A percentile compares a stretch with the other conserved stretches of the same genome.
Evolutionary conservation across 2,113 vertebrate species (phyloP).

Genomic region (Triplophysa rosa): DNA sequence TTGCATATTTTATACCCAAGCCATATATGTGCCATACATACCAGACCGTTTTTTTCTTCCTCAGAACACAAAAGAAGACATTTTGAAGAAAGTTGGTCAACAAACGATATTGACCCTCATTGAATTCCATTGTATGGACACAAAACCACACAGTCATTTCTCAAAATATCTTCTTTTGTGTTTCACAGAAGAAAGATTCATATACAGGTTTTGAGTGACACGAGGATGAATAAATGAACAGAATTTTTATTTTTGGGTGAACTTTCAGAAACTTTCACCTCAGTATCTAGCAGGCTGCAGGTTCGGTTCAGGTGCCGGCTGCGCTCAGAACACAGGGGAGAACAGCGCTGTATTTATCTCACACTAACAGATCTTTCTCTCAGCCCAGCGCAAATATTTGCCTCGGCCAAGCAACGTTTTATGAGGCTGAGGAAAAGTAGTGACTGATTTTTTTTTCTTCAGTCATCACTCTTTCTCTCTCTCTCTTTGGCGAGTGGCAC

Average conservation of each 20-base stretch:
- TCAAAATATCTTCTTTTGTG: no score
- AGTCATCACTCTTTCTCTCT: slow-evolving; percentile 3
- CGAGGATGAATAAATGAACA: no score
- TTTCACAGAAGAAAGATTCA: no score
- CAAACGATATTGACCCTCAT: no score
- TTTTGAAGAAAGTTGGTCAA: no score
- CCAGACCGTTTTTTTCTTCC: no score
- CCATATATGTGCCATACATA: no score
- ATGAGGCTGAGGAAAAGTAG: slow-evolving; percentile 15
- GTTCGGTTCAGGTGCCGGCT: slow-evolving; percentile 1
- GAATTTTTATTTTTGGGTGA: no score
- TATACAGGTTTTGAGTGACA: no score
- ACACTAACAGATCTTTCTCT: slow-evolving; percentile 35
- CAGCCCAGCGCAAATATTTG: slow-evolving; percentile 52
- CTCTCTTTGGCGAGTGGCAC: not conserved
- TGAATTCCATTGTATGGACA: no score
- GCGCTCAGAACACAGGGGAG: not conserved
- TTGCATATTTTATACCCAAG: not conserved
- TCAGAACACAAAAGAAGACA: no score
- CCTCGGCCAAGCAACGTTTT: slow-evolving; percentile 37
- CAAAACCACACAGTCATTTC: no score
- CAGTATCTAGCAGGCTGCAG: not conserved
- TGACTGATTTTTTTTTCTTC: not conserved
- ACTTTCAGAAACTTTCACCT: not conserved
- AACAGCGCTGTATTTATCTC: slow-evolving; percentile 39